Conservation (phyloP, 2,113 vertebrate species). For the Herpailurus yagouaroundi region DNA sequence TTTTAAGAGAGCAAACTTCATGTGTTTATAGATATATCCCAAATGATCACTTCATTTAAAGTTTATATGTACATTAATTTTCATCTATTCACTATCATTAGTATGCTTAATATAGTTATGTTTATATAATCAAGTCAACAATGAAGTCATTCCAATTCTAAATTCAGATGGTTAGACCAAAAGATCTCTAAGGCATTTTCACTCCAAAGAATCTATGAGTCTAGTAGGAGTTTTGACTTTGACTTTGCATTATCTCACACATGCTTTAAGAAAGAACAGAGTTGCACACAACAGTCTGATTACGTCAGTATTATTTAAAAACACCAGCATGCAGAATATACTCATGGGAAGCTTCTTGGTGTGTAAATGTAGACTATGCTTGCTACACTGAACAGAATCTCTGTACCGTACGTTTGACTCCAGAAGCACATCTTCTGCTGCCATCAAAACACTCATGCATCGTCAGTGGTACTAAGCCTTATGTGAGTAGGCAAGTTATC, state of each 20-base stretch:
- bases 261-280: not conserved
- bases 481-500: not conserved
- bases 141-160: not conserved
- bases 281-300: not conserved
- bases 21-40: not conserved
- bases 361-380: not conserved
- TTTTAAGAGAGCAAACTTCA: slow-evolving; percentile 61
- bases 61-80: slow-evolving; percentile 6
- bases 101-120: not conserved
- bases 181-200: not conserved
- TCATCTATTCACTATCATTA: not conserved
- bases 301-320: not conserved
- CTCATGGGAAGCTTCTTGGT: not conserved
- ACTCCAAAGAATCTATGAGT: not conserved
- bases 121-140: not conserved
- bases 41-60: not conserved
- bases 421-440: not conserved
- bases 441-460: not conserved
- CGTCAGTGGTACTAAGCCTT: not conserved
- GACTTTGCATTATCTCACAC: not conserved
- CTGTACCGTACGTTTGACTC: not conserved
- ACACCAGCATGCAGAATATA: not conserved
- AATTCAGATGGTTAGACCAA: not conserved
- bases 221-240: slow-evolving; percentile 3
- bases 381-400: not conserved